A percentile compares a stretch with the other conserved stretches of the same genome.
Conservation (phyloP, 2,113 vertebrate species). For the Eulemur macaco region DNA sequence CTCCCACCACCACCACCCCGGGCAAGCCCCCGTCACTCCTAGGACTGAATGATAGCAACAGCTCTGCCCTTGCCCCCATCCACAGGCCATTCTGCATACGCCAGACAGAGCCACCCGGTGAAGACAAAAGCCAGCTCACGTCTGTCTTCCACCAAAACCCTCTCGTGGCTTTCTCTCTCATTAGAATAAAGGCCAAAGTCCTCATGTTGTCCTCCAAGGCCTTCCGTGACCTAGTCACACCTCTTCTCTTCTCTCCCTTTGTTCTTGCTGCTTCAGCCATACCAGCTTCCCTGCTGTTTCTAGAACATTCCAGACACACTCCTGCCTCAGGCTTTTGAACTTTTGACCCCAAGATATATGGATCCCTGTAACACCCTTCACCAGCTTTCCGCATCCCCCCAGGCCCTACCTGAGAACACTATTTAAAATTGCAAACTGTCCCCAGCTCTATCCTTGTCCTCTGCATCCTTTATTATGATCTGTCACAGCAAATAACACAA, state of each 20-base stretch:
- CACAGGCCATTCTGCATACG: not conserved
- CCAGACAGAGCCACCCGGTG: not conserved
- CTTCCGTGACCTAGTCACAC: not conserved
- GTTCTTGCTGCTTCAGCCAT: not conserved
- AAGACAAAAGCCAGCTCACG: fast-evolving
- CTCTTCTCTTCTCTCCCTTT: not conserved
- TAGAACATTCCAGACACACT: not conserved
- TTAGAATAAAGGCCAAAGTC: not conserved
- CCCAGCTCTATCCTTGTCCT: not conserved
- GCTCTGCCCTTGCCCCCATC: not conserved
- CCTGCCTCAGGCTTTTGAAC: not conserved
- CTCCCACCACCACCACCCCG: not conserved
- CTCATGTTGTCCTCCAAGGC: not conserved
- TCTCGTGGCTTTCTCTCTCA: not conserved
- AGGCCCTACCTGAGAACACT: not conserved
- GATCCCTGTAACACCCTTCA: not conserved
- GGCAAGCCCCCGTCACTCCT: not conserved
- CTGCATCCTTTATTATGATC: not conserved
- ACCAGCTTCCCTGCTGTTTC: not conserved
- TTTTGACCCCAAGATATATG: not conserved
- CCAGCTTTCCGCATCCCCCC: fast-evolving
- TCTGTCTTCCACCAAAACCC: not conserved
- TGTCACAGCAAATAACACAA: not conserved
- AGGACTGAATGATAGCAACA: not conserved
- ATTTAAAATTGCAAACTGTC: not conserved